Conservation (phyloP, 2,888 invertebrate species). For the Sicus ferrugineus region DNA sequence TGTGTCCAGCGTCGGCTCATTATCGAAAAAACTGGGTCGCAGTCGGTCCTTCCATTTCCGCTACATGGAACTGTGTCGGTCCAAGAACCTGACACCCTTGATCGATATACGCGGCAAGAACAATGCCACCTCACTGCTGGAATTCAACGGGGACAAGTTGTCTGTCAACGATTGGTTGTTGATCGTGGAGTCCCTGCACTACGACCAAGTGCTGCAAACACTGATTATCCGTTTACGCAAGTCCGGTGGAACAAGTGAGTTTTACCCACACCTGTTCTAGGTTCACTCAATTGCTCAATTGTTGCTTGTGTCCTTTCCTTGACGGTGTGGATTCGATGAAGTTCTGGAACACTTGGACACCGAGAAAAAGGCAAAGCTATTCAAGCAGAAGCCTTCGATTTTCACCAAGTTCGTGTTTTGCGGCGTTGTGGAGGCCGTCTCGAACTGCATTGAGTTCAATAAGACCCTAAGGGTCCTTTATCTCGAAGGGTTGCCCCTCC, state of each 20-base stretch:
- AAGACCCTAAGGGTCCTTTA: slow-evolving; percentile 70
- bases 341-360: slow-evolving; percentile 65
- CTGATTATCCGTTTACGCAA: slow-evolving; percentile 73
- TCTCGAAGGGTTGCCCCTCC: slow-evolving; percentile 77
- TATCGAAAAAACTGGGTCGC: slow-evolving; percentile 54
- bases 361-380: slow-evolving; percentile 71
- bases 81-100: slow-evolving; percentile 58
- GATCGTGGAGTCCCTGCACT: slow-evolving; percentile 74
- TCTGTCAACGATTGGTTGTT: slow-evolving; percentile 80
- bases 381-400: slow-evolving; percentile 71
- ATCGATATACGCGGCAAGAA: slow-evolving; percentile 57
- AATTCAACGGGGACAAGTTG: slow-evolving; percentile 78
- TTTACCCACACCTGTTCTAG: background rate
- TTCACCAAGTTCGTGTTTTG: slow-evolving; percentile 76
- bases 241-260: slow-evolving; percentile 54
- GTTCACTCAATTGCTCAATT: background rate
- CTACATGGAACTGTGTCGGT: slow-evolving; percentile 61
- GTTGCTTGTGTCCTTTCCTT: background rate
- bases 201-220: slow-evolving; percentile 76
- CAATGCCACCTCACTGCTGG: slow-evolving; percentile 68
- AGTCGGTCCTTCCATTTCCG: slow-evolving; percentile 62
- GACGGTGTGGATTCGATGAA: too few relatives aligned
- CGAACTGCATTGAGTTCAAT: slow-evolving; percentile 72
- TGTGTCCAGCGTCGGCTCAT: slow-evolving; percentile 35
- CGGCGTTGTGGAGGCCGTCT: slow-evolving; percentile 72